phyloP scores from a whole-genome alignment of 2,113 vertebrate genomes.

The Oxyruncus cristatus region DNA sequence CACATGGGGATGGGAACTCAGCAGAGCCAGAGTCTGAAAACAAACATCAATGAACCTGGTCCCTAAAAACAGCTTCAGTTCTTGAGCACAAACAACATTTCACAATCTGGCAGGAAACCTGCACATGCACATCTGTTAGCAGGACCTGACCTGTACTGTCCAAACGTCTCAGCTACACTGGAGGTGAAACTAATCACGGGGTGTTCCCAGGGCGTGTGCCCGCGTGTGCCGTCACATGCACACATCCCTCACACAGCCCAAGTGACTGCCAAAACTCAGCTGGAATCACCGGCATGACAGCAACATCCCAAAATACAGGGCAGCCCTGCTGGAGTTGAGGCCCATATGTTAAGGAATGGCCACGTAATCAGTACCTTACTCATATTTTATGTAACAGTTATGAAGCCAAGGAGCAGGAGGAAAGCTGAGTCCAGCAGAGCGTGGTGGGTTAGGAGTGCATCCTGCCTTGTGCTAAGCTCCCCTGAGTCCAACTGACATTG shows the following conservation, averaged over 20 bases:
- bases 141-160: neutral
- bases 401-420: neutral
- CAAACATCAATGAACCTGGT: neutral
- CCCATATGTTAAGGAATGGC: neutral
- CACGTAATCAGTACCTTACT: neutral
- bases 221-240: neutral
- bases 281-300: neutral
- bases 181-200: neutral
- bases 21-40: neutral
- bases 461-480: neutral
- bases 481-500: rapidly evolving
- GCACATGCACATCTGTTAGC: neutral
- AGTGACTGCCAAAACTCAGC: neutral
- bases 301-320: neutral
- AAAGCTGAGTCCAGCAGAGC: neutral
- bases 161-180: neutral
- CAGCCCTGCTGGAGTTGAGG: neutral
- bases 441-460: neutral
- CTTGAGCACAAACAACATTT: neutral
- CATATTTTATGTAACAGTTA: neutral
- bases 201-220: neutral
- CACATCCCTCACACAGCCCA: neutral
- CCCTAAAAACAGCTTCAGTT: neutral
- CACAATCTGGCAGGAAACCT: neutral
- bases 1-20: neutral